Conservation (phyloP, 2,797 vertebrate genomes). For the Cuniculus paca region DNA sequence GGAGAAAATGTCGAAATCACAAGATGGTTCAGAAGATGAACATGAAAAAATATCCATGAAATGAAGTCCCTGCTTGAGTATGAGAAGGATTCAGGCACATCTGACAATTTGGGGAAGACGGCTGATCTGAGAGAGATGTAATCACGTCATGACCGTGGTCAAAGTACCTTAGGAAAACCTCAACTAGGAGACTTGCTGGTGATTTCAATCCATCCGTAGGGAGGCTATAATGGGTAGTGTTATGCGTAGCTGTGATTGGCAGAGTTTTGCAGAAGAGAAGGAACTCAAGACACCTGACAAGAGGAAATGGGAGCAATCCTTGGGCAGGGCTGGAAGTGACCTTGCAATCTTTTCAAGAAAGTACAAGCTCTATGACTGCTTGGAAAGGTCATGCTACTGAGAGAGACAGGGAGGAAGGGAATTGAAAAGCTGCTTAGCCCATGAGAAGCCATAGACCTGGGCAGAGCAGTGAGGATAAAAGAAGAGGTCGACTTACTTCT, state of each 20-base stretch:
- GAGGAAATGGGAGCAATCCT: background rate
- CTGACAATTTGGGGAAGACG: background rate
- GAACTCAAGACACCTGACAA: too few relatives aligned
- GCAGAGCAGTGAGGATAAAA: accelerated
- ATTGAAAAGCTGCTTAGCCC: background rate
- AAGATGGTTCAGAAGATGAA: background rate
- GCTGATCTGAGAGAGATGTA: too few relatives aligned
- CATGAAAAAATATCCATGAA: background rate
- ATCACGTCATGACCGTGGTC: background rate
- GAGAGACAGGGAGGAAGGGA: background rate
- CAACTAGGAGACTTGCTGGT: background rate
- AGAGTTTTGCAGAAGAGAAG: accelerated
- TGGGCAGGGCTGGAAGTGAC: accelerated
- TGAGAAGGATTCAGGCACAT: background rate
- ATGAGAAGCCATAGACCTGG: accelerated
- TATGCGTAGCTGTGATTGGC: accelerated
- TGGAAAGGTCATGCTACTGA: background rate
- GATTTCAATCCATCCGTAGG: background rate
- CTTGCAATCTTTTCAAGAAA: background rate
- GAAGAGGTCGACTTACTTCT: background rate
- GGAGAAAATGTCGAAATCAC: background rate
- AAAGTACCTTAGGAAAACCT: background rate
- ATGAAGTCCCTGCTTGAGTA: background rate
- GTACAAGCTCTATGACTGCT: too few relatives aligned
- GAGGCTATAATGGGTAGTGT: accelerated